These are phyloP conservation scores for Microplitis demolitor DNA, from an alignment of 1,140 invertebrate species.

Conservation along the genomic window DNA sequence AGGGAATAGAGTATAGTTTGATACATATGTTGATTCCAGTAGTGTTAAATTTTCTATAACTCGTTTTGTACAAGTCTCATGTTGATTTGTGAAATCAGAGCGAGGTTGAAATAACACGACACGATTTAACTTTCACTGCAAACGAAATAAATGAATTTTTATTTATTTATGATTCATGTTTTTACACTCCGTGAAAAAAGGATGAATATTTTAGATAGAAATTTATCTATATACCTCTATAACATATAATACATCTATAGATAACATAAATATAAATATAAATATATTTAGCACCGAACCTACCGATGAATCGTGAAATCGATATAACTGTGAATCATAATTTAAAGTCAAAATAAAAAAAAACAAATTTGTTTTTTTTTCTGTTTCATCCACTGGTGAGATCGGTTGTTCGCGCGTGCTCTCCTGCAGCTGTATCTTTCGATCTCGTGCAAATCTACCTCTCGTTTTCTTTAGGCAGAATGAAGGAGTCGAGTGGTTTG, in stretches of 20 bases:
- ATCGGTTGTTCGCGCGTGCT: slow-evolving; percentile 11
- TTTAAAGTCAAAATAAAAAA: slow-evolving; percentile 25
- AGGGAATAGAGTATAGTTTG: too few species aligned
- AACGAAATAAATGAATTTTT: slow-evolving; percentile 2
- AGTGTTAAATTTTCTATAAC: neutral
- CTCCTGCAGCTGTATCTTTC: slow-evolving; percentile 1
- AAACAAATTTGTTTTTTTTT: neutral
- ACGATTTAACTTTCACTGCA: slow-evolving; percentile 16
- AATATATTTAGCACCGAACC: neutral
- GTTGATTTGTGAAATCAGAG: slow-evolving; percentile 7
- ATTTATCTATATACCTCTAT: neutral
- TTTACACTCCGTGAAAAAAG: slow-evolving; percentile 2
- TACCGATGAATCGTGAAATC: slow-evolving; percentile 26
- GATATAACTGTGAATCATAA: slow-evolving; percentile 42
- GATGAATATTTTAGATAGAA: slow-evolving; percentile 1
- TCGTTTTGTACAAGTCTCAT: neutral
- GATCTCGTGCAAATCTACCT: slow-evolving; percentile 20
- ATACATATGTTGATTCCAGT: too few species aligned
- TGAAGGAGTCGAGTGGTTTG: slow-evolving; percentile 33
- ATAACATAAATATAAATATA: neutral
- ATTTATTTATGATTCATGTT: slow-evolving; percentile 11
- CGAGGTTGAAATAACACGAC: neutral
- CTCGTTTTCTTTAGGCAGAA: slow-evolving; percentile 22
- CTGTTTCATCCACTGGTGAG: neutral
- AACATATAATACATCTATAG: too few species aligned